Percentiles rank a stretch among this genome's conserved stretches.
phyloP scores from a whole-genome alignment of 2,113 vertebrate species.

The Malaclemys terrapin region DNA sequence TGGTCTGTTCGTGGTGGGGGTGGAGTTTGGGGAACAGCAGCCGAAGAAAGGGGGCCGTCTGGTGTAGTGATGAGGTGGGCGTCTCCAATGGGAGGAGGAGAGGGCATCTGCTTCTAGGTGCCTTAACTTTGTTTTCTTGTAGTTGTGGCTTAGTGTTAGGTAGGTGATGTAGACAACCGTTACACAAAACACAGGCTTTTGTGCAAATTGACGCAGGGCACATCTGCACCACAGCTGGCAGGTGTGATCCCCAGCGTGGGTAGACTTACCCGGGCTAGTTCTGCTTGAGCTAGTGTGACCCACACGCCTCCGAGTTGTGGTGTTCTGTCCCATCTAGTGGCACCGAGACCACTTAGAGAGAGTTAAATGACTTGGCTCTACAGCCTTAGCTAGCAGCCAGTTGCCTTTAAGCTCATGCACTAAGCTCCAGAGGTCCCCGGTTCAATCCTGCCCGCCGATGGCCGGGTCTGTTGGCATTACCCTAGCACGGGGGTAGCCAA shows the following conservation, averaged over 20 bases:
- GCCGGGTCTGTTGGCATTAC: too few species aligned
- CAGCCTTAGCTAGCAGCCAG: too few species aligned
- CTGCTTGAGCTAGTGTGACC: background rate
- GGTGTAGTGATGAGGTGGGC: background rate
- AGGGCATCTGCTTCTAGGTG: background rate
- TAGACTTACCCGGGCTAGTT: background rate
- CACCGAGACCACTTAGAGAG: too few species aligned
- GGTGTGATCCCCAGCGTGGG: background rate
- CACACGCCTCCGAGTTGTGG: too few species aligned
- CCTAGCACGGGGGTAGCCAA: too few species aligned
- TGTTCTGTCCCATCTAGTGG: too few species aligned
- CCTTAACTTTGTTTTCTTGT: background rate
- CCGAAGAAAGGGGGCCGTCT: background rate
- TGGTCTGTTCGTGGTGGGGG: rapidly evolving
- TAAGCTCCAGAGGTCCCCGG: rapidly evolving
- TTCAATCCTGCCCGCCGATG: too few species aligned
- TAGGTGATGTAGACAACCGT: background rate
- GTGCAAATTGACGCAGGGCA: background rate
- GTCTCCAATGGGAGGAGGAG: background rate
- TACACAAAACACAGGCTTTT: background rate
- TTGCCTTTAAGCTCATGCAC: too few species aligned
- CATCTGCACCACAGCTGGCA: background rate
- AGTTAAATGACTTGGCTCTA: too few species aligned
- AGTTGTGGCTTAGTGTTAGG: background rate
- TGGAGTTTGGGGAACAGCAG: background rate